Percentiles rank a stretch among this genome's conserved stretches.
Evolutionary conservation across 2,888 invertebrate genomes (phyloP).

Genomic region (Invenusta paracnida): DNA sequence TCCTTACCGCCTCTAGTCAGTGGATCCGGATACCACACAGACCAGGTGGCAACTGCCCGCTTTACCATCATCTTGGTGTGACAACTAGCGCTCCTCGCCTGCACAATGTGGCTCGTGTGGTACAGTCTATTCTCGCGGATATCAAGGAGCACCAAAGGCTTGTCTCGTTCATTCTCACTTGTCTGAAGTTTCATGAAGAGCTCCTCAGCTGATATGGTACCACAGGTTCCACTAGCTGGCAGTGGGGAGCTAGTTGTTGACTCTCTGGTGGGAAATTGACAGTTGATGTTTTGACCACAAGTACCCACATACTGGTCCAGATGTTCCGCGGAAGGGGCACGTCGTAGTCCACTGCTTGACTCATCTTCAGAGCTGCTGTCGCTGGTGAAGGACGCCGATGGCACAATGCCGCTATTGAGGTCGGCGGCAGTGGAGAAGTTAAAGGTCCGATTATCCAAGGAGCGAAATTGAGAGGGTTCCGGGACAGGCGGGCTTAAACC

Average conservation of each 20-base stretch:
- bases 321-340: neutral
- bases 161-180: neutral
- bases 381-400: neutral
- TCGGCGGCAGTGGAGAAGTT: too few relatives aligned
- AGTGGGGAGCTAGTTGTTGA: neutral
- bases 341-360: neutral
- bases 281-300: neutral
- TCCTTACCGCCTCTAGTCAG: neutral
- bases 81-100: conserved; percentile 13
- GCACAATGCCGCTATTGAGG: neutral
- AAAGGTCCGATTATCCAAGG: neutral
- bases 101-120: conserved; percentile 10
- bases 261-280: neutral
- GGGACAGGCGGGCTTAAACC: neutral
- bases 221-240: neutral
- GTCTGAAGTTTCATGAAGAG: neutral
- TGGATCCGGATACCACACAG: neutral
- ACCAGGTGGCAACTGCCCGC: conserved; percentile 6
- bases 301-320: neutral
- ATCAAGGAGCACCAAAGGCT: neutral
- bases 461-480: neutral
- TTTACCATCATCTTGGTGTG: conserved; percentile 33
- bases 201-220: neutral
- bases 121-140: conserved; percentile 20
- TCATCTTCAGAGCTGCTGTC: neutral